A percentile compares a stretch with the other conserved stretches of the same genome.
These are phyloP conservation scores for Drosophila imparisetae DNA, from an alignment of 2,888 invertebrate genomes.

Conservation along the genomic window DNA sequence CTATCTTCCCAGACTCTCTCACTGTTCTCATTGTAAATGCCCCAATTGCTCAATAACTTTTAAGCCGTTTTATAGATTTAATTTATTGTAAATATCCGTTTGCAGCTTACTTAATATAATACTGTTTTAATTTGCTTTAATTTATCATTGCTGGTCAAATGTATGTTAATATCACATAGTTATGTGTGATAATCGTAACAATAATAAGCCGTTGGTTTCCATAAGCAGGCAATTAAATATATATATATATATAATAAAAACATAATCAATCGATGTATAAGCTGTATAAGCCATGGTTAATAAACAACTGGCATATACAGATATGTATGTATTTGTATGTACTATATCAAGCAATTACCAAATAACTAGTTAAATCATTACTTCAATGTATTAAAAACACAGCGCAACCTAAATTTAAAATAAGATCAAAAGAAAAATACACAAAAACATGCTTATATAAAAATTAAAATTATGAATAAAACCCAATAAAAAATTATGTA, in stretches of 20 bases:
- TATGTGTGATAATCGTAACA: conserved; percentile 46
- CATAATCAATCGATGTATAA: conserved; percentile 19
- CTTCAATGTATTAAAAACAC: conserved; percentile 59
- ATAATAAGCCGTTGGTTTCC: conserved; percentile 47
- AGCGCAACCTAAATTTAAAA: conserved; percentile 54
- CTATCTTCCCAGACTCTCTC: neutral
- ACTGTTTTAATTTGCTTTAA: conserved; percentile 48
- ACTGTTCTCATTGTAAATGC: conserved; percentile 60
- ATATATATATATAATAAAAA: conserved; percentile 3
- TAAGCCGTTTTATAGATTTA: conserved; percentile 46
- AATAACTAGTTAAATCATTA: conserved; percentile 79
- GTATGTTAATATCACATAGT: conserved; percentile 48
- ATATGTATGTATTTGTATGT: conserved; percentile 33
- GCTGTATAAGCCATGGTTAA: conserved; percentile 28
- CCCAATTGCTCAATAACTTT: conserved; percentile 67
- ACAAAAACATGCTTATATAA: conserved; percentile 55
- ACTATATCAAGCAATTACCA: conserved; percentile 64
- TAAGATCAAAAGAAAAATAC: conserved; percentile 39
- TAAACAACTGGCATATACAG: conserved; percentile 18
- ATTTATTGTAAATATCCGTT: conserved; percentile 38
- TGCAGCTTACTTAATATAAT: conserved; percentile 27
- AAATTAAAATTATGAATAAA: conserved; percentile 37
- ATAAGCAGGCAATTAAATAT: conserved; percentile 41
- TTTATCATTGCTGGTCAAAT: conserved; percentile 72
- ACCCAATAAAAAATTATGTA: conserved; percentile 30